Base-by-base conservation (phyloP, 2,113 vertebrate species). In the Dicaeum eximium region DNA sequence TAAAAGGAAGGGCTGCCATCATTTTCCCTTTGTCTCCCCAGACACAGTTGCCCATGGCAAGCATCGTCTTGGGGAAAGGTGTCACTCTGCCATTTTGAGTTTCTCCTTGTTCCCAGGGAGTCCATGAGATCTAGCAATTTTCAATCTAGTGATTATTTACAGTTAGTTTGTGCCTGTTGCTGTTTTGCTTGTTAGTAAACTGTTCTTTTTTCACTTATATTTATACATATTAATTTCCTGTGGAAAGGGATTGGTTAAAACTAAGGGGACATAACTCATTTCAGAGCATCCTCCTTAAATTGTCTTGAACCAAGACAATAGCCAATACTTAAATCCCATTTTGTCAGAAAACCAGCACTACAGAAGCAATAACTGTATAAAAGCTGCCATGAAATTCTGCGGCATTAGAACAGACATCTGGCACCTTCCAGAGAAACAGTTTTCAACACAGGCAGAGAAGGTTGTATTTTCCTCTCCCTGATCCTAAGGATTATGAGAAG, bases 1-100 rank as follows among this genome's bases (percentile, higher is more conserved):
- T 31, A 42, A 67, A 37, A 57, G 16, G 61, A 31, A 67, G 17
- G 31, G 14, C 44, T 58, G 27, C 22, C 0, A 1, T 9, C 28
- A 54, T 73, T 54, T 35, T 44, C 22, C 45, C 14, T 50, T 51
- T 60, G 11, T 51, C 37, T 58, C 11, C 33, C 51, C 20, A 40
- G 13, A 48, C 0, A 1, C 0, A 1, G 20, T 9, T 3, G 24
- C 20, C 35, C 10, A 6, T 6, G 35, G 70, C 37, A 75, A 66
- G 31, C 2, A 0, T 31, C 37, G 31, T 58, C 53, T 27, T 35
- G 27, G 31, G 44, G 44, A 67, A 42, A 42, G 17, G 13, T 10
- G 11, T 86, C 61, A 37, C 33, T 38, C 27, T 7, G 11, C 21
- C 44, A 50, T 44, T 51, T 58, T 44, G 27, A 67, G 25, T 22